Percentiles rank a stretch among this genome's conserved stretches.
Evolutionary conservation across 2,888 invertebrate species (phyloP).

Genomic region (Melipona beecheii): DNA sequence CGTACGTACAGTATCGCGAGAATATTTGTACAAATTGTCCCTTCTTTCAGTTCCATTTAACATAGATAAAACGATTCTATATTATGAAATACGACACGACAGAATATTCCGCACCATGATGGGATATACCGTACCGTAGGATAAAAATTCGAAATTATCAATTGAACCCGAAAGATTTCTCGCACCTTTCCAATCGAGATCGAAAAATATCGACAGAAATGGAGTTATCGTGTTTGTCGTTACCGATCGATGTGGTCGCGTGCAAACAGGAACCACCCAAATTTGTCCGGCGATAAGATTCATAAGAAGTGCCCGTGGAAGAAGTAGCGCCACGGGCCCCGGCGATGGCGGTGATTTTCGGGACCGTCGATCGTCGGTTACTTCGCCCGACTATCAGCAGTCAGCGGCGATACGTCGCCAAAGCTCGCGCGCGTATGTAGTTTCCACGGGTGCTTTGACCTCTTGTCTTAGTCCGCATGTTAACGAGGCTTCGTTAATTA

Average conservation of each 20-base stretch:
- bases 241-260: not conserved
- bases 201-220: not conserved
- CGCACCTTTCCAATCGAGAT: not conserved
- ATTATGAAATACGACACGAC: too few species aligned
- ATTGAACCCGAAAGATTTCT: not conserved
- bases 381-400: conserved; percentile 41
- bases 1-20: too few species aligned
- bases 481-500: conserved; percentile 76
- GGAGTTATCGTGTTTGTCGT: not conserved
- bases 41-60: not conserved
- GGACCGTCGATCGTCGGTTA: not conserved
- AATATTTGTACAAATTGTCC: too few species aligned
- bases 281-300: conserved; percentile 31
- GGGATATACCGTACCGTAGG: too few species aligned
- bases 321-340: conserved; percentile 3
- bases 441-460: conserved; percentile 71
- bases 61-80: too few species aligned
- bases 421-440: conserved; percentile 41
- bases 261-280: conserved; percentile 9
- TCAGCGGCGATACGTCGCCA: conserved; percentile 37
- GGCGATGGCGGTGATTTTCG: conserved; percentile 12
- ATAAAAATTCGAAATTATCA: not conserved
- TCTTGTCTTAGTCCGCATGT: conserved; percentile 63
- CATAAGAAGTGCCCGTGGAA: not conserved
- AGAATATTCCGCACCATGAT: too few species aligned